Percentiles rank a stretch among this genome's conserved stretches.
These are phyloP conservation scores for Ramazzottius varieornatus DNA, from an alignment of 2,888 invertebrate genomes.

Conservation along the genomic window DNA sequence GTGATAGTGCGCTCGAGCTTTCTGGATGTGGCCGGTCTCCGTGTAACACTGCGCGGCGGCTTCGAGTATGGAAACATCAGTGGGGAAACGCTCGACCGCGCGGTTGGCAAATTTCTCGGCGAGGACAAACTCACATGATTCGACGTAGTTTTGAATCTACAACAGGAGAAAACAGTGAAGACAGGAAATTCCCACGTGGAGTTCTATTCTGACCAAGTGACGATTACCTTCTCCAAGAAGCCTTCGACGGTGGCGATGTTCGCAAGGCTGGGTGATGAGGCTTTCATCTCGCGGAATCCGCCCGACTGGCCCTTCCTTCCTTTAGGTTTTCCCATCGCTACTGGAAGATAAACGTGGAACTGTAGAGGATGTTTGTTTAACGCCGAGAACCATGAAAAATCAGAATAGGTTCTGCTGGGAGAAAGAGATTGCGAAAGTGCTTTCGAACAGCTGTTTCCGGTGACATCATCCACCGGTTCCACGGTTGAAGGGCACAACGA, in stretches of 20 bases:
- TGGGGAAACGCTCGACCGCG: not conserved
- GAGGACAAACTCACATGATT: not conserved
- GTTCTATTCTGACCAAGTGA: not conserved
- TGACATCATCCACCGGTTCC: too few relatives aligned
- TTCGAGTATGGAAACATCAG: not conserved
- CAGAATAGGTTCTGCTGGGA: too few relatives aligned
- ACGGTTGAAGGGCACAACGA: too few relatives aligned
- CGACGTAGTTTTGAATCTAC: not conserved
- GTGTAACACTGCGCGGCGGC: not conserved
- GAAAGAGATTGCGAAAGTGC: too few relatives aligned
- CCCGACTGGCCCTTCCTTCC: not conserved
- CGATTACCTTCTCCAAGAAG: not conserved
- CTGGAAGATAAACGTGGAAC: too few relatives aligned
- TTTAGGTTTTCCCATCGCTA: not conserved
- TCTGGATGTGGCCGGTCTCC: not conserved
- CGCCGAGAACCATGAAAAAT: too few relatives aligned
- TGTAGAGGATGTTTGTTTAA: too few relatives aligned
- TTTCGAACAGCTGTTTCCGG: too few relatives aligned
- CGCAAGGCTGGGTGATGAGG: not conserved
- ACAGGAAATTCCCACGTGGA: not conserved
- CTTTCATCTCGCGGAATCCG: not conserved
- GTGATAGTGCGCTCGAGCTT: not conserved
- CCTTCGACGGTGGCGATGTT: not conserved
- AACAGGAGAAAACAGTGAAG: not conserved
- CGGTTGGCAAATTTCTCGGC: not conserved